Evolutionary conservation across 2,113 vertebrate genomes (phyloP).

Genomic region (Neodontobutis hainanensis): DNA sequence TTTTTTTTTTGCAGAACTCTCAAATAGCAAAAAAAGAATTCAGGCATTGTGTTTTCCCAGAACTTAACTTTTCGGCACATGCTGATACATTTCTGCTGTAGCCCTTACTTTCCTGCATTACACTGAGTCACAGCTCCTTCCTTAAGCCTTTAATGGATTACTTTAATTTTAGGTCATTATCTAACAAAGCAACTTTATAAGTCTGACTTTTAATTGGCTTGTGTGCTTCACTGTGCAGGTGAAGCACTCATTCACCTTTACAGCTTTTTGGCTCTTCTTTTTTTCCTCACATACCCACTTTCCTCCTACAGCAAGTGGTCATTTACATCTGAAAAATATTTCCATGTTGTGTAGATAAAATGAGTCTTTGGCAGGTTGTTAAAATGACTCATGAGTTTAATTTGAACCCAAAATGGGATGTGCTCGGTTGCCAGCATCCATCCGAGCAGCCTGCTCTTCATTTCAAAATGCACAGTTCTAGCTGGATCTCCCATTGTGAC

Average conservation of each 20-base stretch:
- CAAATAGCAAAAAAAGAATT: no score
- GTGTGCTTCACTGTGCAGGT: not conserved
- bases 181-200: not conserved
- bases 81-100: not conserved
- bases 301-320: conserved; percentile 8
- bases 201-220: conserved; percentile 15
- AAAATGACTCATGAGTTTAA: conserved; percentile 67
- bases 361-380: conserved; percentile 56
- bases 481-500: not conserved
- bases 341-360: conserved; percentile 45
- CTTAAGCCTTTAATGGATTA: not conserved
- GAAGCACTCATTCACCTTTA: not conserved
- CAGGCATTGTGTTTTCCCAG: no score
- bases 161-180: conserved; percentile 12
- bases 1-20: no score
- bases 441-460: conserved; percentile 11
- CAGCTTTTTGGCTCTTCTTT: not conserved
- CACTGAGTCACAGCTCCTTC: not conserved
- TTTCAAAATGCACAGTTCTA: conserved; percentile 21
- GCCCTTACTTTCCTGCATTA: not conserved
- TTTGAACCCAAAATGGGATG: conserved; percentile 53
- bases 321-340: conserved; percentile 24
- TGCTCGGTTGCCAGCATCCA: conserved; percentile 29
- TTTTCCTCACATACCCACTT: not conserved
- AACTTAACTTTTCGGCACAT: no score